Conservation (phyloP, 2,888 invertebrate genomes). For the Dichetophora obliterata region DNA sequence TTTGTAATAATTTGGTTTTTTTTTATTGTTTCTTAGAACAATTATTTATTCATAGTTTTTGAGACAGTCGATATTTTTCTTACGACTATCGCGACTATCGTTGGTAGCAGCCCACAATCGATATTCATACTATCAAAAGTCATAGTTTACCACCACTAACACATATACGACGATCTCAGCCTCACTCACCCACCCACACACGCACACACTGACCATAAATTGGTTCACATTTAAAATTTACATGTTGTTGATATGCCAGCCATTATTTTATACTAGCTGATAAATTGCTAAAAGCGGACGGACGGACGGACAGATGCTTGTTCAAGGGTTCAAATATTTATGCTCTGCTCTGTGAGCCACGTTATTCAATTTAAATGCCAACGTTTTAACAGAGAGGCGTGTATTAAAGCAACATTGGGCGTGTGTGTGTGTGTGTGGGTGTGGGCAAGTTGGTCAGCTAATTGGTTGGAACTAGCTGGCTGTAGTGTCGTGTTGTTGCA, state of each 20-base stretch:
- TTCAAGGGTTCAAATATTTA: background rate
- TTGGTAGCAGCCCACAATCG: too few species aligned
- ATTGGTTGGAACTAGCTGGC: background rate
- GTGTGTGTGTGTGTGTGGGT: background rate
- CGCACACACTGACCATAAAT: background rate
- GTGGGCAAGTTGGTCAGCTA: background rate
- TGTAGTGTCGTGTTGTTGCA: background rate
- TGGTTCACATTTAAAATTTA: conserved; percentile 24
- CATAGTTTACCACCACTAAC: too few species aligned
- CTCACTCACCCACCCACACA: background rate
- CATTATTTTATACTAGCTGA: conserved; percentile 9
- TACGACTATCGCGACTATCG: too few species aligned
- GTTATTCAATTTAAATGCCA: conserved; percentile 20
- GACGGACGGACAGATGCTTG: background rate
- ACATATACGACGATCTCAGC: background rate
- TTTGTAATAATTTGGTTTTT: too few species aligned
- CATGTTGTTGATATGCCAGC: conserved; percentile 23
- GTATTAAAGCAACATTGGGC: background rate
- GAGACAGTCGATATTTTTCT: too few species aligned
- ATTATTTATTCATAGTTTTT: too few species aligned
- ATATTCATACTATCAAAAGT: too few species aligned
- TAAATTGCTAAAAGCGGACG: conserved; percentile 16
- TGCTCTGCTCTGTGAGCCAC: conserved; percentile 6
- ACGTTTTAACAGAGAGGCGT: background rate
- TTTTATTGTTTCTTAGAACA: too few species aligned